A percentile compares a stretch with the other conserved stretches of the same genome.
These are phyloP conservation scores for Blastobasis adustella DNA, from an alignment of 2,888 invertebrate genomes.

Conservation along the genomic window DNA sequence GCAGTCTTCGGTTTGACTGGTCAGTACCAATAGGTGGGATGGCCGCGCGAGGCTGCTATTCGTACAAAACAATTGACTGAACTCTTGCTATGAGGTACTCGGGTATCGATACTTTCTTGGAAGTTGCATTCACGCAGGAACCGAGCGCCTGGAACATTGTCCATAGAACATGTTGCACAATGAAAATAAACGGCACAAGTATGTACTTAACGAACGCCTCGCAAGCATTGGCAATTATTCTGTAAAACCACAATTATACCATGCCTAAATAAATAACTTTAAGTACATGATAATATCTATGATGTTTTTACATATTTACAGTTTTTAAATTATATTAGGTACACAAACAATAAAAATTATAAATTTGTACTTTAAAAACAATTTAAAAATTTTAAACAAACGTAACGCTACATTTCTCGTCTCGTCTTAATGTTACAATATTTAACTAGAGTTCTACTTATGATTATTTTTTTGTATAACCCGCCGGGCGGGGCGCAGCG, in stretches of 20 bases:
- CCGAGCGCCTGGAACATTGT: too few relatives aligned
- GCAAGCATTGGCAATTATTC: conserved; percentile 44
- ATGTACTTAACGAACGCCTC: conserved; percentile 22
- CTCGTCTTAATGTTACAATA: conserved; percentile 41
- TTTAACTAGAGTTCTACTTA: conserved; percentile 58
- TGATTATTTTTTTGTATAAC: conserved; percentile 66
- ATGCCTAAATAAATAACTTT: conserved; percentile 69
- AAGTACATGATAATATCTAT: conserved; percentile 52
- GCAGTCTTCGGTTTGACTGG: conserved; percentile 70
- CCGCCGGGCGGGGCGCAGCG: too few relatives aligned
- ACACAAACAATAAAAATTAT: conserved; percentile 56
- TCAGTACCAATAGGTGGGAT: conserved; percentile 62
- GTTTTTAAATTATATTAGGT: conserved; percentile 49
- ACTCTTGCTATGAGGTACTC: conserved; percentile 27
- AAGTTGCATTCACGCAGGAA: too few relatives aligned
- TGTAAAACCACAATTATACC: conserved; percentile 54
- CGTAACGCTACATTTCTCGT: conserved; percentile 44
- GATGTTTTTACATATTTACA: conserved; percentile 72
- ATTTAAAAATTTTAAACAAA: conserved; percentile 48
- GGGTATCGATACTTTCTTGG: conserved; percentile 23
- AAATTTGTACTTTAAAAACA: conserved; percentile 69
- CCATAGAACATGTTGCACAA: too few relatives aligned
- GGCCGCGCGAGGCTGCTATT: conserved; percentile 46
- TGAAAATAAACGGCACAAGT: background rate
- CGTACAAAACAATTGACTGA: conserved; percentile 43